Evolutionary conservation across 1,140 invertebrate species (phyloP).

Genomic region (Octopus sinensis): DNA sequence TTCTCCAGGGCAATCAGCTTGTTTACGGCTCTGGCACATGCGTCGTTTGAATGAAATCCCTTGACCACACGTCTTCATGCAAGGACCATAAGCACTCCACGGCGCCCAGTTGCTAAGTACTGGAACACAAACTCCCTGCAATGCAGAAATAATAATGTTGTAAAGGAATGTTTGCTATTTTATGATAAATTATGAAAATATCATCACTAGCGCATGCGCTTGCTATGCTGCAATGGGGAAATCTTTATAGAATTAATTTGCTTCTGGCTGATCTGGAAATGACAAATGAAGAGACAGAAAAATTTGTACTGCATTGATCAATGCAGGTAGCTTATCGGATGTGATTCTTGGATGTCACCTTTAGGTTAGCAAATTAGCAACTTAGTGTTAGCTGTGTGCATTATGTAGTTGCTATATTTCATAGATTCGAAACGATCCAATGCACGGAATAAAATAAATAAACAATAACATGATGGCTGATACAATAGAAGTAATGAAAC

Average conservation of each 20-base stretch:
- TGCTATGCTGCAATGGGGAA: background rate
- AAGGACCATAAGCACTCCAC: background rate
- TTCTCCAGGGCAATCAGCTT: background rate
- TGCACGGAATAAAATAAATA: too few relatives aligned
- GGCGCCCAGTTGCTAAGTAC: background rate
- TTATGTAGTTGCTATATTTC: too few relatives aligned
- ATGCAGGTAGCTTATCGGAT: too few relatives aligned
- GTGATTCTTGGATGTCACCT: too few relatives aligned
- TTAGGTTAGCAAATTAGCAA: too few relatives aligned
- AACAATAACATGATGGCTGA: too few relatives aligned
- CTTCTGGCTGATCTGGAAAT: background rate
- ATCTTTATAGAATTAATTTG: background rate
- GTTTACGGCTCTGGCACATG: constrained; percentile 1
- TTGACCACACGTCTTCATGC: background rate
- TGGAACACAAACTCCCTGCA: background rate
- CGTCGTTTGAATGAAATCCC: background rate
- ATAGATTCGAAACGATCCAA: too few relatives aligned
- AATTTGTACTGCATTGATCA: too few relatives aligned
- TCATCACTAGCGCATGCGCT: background rate
- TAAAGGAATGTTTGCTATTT: background rate
- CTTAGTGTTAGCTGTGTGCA: too few relatives aligned
- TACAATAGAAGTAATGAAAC: too few relatives aligned
- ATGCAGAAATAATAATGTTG: background rate
- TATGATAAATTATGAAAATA: background rate
- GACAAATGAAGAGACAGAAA: background rate